phyloP scores from a whole-genome alignment of 2,888 invertebrate genomes.

The Meteorus colon region DNA sequence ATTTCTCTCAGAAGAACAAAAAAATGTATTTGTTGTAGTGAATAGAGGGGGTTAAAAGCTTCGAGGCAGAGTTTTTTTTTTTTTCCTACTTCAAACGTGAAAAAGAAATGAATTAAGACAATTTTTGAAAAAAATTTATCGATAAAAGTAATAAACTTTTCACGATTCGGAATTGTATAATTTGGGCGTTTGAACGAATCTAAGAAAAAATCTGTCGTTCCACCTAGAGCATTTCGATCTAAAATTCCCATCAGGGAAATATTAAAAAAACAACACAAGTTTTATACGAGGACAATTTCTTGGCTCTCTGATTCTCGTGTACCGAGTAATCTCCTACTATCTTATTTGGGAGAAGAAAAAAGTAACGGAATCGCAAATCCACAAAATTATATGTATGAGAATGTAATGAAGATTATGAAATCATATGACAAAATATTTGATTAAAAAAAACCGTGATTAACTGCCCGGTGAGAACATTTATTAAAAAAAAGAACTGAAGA shows the following conservation, averaged over 20 bases:
- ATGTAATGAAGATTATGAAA: background rate
- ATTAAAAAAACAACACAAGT: conserved; percentile 14
- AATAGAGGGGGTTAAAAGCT: conserved; percentile 24
- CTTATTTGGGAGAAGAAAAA: background rate
- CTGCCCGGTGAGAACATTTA: background rate
- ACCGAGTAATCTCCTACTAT: conserved; percentile 39
- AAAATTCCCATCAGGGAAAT: conserved; percentile 54
- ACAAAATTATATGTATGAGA: background rate
- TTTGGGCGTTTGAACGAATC: conserved; percentile 21
- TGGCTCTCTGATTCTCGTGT: conserved; percentile 50
- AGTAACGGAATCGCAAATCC: background rate
- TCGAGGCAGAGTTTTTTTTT: conserved; percentile 37
- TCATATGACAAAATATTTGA: background rate
- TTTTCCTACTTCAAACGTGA: background rate
- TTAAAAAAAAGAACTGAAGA: conserved; percentile 41
- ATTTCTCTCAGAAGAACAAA: conserved; percentile 47
- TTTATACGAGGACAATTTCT: conserved; percentile 50
- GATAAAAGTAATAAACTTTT: background rate
- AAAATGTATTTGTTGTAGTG: conserved; percentile 4
- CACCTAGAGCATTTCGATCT: conserved; percentile 65
- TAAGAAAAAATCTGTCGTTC: conserved; percentile 49
- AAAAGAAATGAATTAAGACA: background rate
- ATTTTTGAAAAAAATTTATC: background rate
- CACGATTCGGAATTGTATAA: background rate
- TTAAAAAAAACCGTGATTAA: conserved; percentile 14